phyloP scores from a whole-genome alignment of 2,888 invertebrate species.

The Leptopilina myrica region DNA sequence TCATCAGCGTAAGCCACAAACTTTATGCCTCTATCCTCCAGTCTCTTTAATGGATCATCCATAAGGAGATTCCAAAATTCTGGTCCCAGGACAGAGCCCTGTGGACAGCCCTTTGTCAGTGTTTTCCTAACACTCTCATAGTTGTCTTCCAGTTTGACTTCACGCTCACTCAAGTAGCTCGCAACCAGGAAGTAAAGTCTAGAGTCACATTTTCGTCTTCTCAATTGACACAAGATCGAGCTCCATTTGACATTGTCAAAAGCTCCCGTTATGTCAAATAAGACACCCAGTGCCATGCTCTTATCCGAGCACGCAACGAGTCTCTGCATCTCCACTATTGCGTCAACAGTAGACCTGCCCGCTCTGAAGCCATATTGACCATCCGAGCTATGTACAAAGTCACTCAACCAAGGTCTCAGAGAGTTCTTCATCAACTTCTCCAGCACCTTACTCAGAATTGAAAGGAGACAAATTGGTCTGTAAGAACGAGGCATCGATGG shows the following conservation, averaged over 20 bases:
- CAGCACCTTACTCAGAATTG: background rate
- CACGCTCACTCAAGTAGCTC: conserved; percentile 34
- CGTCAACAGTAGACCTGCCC: conserved; percentile 51
- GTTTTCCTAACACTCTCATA: background rate
- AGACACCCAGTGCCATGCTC: background rate
- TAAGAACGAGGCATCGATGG: background rate
- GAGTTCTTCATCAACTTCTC: background rate
- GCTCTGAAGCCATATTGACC: conserved; percentile 52
- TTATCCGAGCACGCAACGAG: conserved; percentile 9
- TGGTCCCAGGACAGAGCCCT: conserved; percentile 50
- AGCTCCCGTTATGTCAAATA: conserved; percentile 15
- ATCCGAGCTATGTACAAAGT: conserved; percentile 8
- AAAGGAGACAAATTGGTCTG: background rate
- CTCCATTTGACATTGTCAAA: conserved; percentile 26
- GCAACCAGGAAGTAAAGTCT: too few relatives aligned
- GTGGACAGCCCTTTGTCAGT: conserved; percentile 47
- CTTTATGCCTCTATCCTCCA: background rate
- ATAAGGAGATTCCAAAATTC: conserved; percentile 45
- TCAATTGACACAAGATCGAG: background rate
- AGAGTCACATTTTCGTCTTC: background rate
- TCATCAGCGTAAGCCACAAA: conserved; percentile 54
- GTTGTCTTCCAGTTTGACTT: background rate
- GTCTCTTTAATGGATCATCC: conserved; percentile 9
- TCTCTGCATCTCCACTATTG: conserved; percentile 47
- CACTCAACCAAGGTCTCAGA: background rate